Base-by-base conservation (phyloP, 2,888 invertebrate genomes). In the Callyntrura sp. region DNA sequence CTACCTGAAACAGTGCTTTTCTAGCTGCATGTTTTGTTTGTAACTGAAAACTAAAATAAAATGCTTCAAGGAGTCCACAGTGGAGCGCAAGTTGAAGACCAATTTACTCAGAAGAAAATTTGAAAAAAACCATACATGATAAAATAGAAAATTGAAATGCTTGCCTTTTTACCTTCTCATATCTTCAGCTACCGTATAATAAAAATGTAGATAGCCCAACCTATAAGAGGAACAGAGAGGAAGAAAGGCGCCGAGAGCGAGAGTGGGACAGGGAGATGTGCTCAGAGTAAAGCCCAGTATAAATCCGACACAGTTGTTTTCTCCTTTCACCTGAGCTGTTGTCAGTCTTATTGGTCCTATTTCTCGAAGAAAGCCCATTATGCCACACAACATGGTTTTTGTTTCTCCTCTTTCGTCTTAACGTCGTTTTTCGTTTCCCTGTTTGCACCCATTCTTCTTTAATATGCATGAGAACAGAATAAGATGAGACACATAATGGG, bases 401-500 rank as follows among this genome's bases (percentile, higher is more conserved):
- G 35, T 68, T 68, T 43, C 3, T 28, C 28, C 65, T 28, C 65
- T 9, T n/a, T 73, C 76, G 23, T 48, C 20, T 76, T 23, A 51
- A 48, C 45, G 5, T 76, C 70, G 11, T 25, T 78, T 28, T 12
- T 57, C n/a, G 25, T 55, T 78, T 57, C 57, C 35, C 25, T 11
- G 20, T 28, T 78, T 78, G 28, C 57, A 12, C 28, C 14, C 55
- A 78, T 55, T 55, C 55, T 78, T 78, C 35, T 35, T 51, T 78
- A 78, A 78, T 78, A 78, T 78, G 78, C 78, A 78, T 57, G 78
- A 76, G 76, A 25, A 76, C 23, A 43, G 65, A 68, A 43, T 6
- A 68, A n/a, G 43, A 70, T 70, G 45, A 45, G 62, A 62, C 25
- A 28, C 60, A 23, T 8, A 43, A 48, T 73, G 23, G 17, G 28